Evolutionary conservation across 2,888 invertebrate genomes (phyloP), one percentile per base, ranked within the genome.

Genomic region (Patella depressa): DNA sequence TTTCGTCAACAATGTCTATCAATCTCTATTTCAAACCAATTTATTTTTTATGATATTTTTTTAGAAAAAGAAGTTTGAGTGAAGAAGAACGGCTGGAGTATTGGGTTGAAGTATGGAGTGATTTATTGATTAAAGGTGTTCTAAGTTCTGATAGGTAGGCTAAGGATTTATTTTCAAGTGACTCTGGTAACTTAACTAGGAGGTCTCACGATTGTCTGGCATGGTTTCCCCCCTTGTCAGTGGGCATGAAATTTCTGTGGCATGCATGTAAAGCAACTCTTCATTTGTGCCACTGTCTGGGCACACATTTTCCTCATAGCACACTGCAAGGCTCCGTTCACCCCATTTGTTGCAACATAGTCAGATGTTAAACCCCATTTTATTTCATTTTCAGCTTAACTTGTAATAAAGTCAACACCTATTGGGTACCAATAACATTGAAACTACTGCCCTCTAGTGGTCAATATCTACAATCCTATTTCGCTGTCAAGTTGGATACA

Each of bases 361-460:
- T 45, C 1, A 9, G 9, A 45, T 5, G 9, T 45, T 45, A 9
- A 45, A 9, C 45, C 12, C 29, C 29, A 14, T 45, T 72, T 19
- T 11, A 5, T n/a, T 17, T 34, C 29, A 55, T 15, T 34, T 53
- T 59, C 82, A 91, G 91, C 75, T 77, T 89, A 53, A 76, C 88
- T 34, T 80, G 88, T 54, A 85, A 87, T 76, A 90, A 89, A 80
- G 83, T 84, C 9, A 85, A 85, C 75, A 88, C 88, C 19, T 87
- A 89, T 78, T 88, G 89, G 88, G 72, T 91, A 34, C 85, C 88
- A 7, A 82, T 84, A 24, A 90, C 89, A 11, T 78, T 91, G 65
- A 88, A 88, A 76, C 73, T 81, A 9, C 53, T 89, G 24, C 87
- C 89, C 53, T 76, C 80, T 15, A 81, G 83, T 45, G 80, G 83